Conservation (phyloP, 2,888 invertebrate genomes). For the Microdon myrmicae region DNA sequence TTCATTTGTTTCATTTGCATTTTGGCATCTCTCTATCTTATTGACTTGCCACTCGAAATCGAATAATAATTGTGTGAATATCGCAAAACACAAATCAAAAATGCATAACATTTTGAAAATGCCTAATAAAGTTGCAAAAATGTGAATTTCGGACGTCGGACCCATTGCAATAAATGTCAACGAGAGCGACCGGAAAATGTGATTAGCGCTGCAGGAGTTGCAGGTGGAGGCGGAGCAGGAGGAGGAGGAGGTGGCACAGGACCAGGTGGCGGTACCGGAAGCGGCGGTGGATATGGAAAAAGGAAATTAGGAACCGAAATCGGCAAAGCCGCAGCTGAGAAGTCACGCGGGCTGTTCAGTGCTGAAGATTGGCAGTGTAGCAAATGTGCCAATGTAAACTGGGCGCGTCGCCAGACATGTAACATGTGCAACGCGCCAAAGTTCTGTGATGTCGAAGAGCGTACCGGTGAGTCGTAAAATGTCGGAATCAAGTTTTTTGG, state of each 20-base stretch:
- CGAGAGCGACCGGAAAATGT: constrained; percentile 57
- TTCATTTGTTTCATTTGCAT: constrained; percentile 38
- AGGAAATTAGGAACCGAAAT: constrained; percentile 95
- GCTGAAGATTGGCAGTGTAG: constrained; percentile 99
- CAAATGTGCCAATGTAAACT: constrained; percentile 99
- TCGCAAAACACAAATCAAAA: constrained; percentile 39
- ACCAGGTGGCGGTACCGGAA: too few relatives aligned
- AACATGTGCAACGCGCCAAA: constrained; percentile 99
- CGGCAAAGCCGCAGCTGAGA: constrained; percentile 97
- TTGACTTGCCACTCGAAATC: constrained; percentile 15
- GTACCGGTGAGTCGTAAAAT: constrained; percentile 70
- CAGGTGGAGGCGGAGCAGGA: constrained; percentile 52
- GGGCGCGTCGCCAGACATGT: constrained; percentile 90
- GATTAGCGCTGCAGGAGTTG: constrained; percentile 51
- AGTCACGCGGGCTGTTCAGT: constrained; percentile 83
- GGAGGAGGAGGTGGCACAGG: not conserved
- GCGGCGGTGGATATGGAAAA: constrained; percentile 58
- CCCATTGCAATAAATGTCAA: constrained; percentile 88
- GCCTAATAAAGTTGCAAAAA: constrained; percentile 77
- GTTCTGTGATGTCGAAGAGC: constrained; percentile 89
- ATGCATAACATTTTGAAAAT: constrained; percentile 28
- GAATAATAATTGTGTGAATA: constrained; percentile 27
- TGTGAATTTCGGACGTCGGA: constrained; percentile 92
- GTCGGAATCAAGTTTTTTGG: constrained; percentile 38
- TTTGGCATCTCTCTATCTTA: constrained; percentile 30